A percentile compares a stretch with the other conserved stretches of the same genome.
phyloP scores from a whole-genome alignment of 2,888 invertebrate genomes.

The Rugalucina vietnamica region DNA sequence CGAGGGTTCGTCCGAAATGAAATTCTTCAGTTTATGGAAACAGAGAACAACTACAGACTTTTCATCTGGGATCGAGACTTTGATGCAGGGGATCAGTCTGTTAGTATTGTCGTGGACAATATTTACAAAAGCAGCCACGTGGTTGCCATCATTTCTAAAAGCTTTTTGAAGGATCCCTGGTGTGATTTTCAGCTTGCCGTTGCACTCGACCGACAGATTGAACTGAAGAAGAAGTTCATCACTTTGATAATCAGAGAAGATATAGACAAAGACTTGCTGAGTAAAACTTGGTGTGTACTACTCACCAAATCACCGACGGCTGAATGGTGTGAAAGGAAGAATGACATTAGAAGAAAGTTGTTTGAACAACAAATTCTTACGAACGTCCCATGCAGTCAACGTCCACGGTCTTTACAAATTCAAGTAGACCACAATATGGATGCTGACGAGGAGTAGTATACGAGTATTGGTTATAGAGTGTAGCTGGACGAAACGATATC shows the following conservation, averaged over 20 bases:
- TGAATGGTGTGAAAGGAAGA: slow-evolving; percentile 30
- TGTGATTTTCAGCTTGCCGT: slow-evolving; percentile 42
- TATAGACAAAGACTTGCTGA: slow-evolving; percentile 30
- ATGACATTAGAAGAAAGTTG: slow-evolving; percentile 28
- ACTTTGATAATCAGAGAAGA: slow-evolving; percentile 37
- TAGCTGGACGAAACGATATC: no score
- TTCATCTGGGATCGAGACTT: slow-evolving; percentile 42
- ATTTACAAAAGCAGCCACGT: slow-evolving; percentile 31
- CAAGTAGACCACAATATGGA: background rate
- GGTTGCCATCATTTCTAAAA: slow-evolving; percentile 39
- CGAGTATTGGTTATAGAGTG: no score
- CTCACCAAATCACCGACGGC: slow-evolving; percentile 37
- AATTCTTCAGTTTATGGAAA: slow-evolving; percentile 26
- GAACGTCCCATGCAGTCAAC: background rate
- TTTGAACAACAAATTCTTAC: slow-evolving; percentile 12
- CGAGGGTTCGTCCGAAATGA: slow-evolving; percentile 16
- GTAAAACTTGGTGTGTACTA: slow-evolving; percentile 49
- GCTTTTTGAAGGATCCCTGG: slow-evolving; percentile 35
- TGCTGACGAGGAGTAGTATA: background rate
- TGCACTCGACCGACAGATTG: slow-evolving; percentile 20
- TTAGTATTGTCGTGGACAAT: slow-evolving; percentile 32
- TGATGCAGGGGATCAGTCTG: slow-evolving; percentile 2
- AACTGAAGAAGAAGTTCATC: background rate
- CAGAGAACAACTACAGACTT: slow-evolving; percentile 20
- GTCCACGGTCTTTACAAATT: background rate